Conservation (phyloP, 2,888 invertebrate genomes). For the Lepas anatifera region DNA sequence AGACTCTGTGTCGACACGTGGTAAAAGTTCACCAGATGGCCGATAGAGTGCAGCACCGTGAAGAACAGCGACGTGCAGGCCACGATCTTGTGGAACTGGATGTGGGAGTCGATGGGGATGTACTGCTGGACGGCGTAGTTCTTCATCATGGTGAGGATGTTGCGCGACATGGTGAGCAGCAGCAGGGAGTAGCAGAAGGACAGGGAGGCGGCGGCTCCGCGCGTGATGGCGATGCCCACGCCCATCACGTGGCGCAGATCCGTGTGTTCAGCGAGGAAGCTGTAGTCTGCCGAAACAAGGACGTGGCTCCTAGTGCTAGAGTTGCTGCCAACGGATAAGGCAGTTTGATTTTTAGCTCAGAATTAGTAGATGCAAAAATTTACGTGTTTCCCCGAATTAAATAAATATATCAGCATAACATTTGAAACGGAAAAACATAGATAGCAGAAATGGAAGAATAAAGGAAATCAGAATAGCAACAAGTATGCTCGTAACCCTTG, state of each 20-base stretch:
- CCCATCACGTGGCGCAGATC: conserved; percentile 95
- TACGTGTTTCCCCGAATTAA: too few species aligned
- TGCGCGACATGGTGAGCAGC: conserved; percentile 81
- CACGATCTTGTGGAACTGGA: conserved; percentile 89
- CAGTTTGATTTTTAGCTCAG: too few species aligned
- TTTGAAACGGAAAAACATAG: too few species aligned
- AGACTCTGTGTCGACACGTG: conserved; percentile 92
- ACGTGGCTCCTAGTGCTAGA: too few species aligned
- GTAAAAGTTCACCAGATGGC: conserved; percentile 94
- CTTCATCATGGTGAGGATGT: conserved; percentile 81
- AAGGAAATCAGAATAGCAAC: too few species aligned
- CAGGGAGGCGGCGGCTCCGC: conserved; percentile 85
- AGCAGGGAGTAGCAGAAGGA: conserved; percentile 89
- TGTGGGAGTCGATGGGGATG: conserved; percentile 85
- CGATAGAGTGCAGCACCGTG: conserved; percentile 79
- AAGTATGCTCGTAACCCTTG: too few species aligned
- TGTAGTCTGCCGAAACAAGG: conserved; percentile 81
- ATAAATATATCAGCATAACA: too few species aligned
- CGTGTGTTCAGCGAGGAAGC: conserved; percentile 90
- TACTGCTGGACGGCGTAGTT: conserved; percentile 89
- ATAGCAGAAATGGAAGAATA: too few species aligned
- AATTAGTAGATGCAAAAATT: too few species aligned
- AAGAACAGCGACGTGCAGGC: conserved; percentile 90
- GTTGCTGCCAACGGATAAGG: too few species aligned
- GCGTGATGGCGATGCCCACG: conserved; percentile 85